phyloP scores from a whole-genome alignment of 2,113 vertebrate species.

The Ciconia boyciana region DNA sequence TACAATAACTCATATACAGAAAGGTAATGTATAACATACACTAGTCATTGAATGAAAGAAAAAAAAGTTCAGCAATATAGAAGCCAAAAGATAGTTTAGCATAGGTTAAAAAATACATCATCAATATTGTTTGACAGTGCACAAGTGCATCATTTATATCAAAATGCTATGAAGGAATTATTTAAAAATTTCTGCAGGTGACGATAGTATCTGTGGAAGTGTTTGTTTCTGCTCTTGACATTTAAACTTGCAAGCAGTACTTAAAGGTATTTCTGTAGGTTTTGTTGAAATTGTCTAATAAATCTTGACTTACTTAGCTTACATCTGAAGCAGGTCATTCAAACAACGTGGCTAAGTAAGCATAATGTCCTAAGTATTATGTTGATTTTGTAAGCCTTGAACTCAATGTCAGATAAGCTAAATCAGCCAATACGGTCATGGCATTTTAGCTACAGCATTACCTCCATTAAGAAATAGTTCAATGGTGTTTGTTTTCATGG shows the following conservation, averaged over 20 bases:
- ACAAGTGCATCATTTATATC: background rate
- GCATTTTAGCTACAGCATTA: background rate
- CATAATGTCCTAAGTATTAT: background rate
- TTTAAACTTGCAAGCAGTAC: slow-evolving; percentile 11
- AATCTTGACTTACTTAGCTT: slow-evolving; percentile 13
- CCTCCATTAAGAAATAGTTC: background rate
- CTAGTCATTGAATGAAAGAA: background rate
- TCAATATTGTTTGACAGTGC: background rate
- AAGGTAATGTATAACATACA: background rate
- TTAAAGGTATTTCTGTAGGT: background rate
- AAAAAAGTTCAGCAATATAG: background rate
- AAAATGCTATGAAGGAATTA: background rate
- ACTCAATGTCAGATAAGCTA: background rate
- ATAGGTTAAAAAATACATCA: background rate
- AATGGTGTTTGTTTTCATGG: background rate
- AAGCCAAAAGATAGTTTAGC: background rate
- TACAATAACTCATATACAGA: background rate
- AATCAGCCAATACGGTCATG: background rate
- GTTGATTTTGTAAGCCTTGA: background rate
- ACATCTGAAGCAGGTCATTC: background rate
- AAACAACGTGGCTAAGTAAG: slow-evolving; percentile 13
- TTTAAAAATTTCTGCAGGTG: background rate
- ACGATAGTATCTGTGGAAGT: background rate
- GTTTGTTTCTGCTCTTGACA: slow-evolving; percentile 28
- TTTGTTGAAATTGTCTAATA: slow-evolving; percentile 46